Conservation (phyloP, 35 echinoderm and acorn worm genomes). For the Lytechinus variegatus region DNA sequence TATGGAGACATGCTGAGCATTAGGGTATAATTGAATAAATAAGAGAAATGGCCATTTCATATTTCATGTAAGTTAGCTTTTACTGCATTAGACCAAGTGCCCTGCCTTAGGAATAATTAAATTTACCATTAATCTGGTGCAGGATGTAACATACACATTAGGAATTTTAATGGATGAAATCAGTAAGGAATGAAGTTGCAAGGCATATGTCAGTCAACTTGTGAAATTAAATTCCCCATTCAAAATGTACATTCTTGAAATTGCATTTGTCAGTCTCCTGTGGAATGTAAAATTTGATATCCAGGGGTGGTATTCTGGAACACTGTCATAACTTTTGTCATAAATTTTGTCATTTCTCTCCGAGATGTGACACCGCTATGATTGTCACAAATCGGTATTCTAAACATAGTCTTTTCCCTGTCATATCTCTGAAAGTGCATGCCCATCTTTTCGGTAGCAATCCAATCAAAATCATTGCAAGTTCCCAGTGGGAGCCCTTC, state of each 20-base stretch:
- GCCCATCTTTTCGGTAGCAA: no score
- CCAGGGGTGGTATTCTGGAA: not conserved
- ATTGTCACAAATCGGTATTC: no score
- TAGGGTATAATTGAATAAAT: not conserved
- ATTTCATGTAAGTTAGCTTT: not conserved
- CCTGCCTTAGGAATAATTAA: not conserved
- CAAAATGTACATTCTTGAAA: not conserved
- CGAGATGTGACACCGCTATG: no score
- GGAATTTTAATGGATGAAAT: not conserved
- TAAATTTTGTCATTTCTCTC: no score
- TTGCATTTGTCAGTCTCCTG: not conserved
- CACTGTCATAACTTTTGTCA: no score
- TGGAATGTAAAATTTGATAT: not conserved
- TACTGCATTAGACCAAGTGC: not conserved
- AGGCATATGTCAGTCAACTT: not conserved
- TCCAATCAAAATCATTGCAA: no score
- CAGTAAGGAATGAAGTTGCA: not conserved
- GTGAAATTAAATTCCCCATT: not conserved
- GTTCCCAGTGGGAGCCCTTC: no score
- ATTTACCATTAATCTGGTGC: not conserved
- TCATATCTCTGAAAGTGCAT: no score
- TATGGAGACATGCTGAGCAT: not conserved
- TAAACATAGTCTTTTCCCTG: no score
- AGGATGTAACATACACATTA: not conserved
- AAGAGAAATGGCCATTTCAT: not conserved